Percentiles rank a stretch among this genome's conserved stretches.
phyloP scores from a whole-genome alignment of 1,140 invertebrate genomes.

The Orius laevigatus region DNA sequence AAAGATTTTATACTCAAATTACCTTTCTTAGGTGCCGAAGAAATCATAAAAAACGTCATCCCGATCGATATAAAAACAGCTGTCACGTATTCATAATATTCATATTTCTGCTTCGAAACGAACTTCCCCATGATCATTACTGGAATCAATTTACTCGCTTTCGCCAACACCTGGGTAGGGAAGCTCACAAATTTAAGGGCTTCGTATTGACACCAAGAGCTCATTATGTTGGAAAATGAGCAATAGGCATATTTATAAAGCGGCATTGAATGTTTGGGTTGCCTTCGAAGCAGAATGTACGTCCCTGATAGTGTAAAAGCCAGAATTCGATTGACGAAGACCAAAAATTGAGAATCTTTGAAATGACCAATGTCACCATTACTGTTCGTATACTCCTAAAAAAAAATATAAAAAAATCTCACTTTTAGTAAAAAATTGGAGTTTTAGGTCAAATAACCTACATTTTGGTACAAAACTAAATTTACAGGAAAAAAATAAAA shows the following conservation, averaged over 20 bases:
- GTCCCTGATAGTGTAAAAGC: constrained; percentile 59
- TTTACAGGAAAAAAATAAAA: too few species aligned
- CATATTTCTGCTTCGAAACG: constrained; percentile 74
- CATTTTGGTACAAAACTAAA: too few species aligned
- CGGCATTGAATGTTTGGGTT: constrained; percentile 62
- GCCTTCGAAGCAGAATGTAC: constrained; percentile 39
- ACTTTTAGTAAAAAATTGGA: too few species aligned
- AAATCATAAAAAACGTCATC: constrained; percentile 77
- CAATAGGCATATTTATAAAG: constrained; percentile 94
- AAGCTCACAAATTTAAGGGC: constrained; percentile 97
- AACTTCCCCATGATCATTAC: constrained; percentile 97
- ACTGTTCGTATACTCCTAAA: constrained; percentile 42
- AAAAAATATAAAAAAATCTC: too few species aligned
- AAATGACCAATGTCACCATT: constrained; percentile 50
- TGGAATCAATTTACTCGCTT: constrained; percentile 90
- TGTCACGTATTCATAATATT: constrained; percentile 83
- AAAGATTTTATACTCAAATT: constrained; percentile 12
- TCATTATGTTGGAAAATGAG: constrained; percentile 95
- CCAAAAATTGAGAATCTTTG: constrained; percentile 85
- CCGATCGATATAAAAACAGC: constrained; percentile 80
- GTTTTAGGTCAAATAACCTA: too few species aligned
- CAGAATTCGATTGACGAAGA: constrained; percentile 82
- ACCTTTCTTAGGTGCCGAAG: constrained; percentile 21
- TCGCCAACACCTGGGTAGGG: constrained; percentile 88
- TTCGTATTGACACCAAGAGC: constrained; percentile 99